Evolutionary conservation across 2,888 invertebrate genomes (phyloP), one percentile per base, ranked within the genome.

Genomic region (Yponomeuta evonymella): DNA sequence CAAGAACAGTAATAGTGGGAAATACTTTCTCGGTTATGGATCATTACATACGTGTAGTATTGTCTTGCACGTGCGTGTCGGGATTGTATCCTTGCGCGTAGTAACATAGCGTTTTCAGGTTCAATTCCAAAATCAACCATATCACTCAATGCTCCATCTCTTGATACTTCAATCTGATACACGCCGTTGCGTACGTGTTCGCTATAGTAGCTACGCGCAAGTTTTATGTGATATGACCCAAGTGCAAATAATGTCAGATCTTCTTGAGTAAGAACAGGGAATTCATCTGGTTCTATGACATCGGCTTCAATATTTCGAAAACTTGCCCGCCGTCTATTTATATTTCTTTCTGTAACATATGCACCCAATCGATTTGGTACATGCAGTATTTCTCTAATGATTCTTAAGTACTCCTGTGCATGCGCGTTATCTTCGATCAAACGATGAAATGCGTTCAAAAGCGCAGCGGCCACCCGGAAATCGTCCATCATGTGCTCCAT

Each of bases 151-250:
- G 48, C 36, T 30, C 48, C 48, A 23, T 63, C 48, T 23, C 69
- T 15, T 23, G 48, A 67, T 11, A 71, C 48, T 67, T 71, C 72
- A 67, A 72, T 67, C 36, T 48, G 12, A 63, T 70, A 72, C 8
- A 69, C 70, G 29, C 71, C 71, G n/a, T 64, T 70, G 5, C 70
- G 72, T n/a, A 73, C 67, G 67, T 74, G 75, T 67, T 75, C 74
- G 30, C 72, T 70, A 68, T 73, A 75, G 43, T 75, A 75, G 8
- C 73, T 72, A 51, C 72, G 62, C 2, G 73, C 73, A n/a, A 71
- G 33, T 68, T 70, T 74, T 51, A 75, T 23, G 66, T 74, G 74
- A 43, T 74, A 74, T 15, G 73, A 71, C 1, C 74, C 75, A 33
- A 74, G 63, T n/a, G 72, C 64, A 62, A 73, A 68, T 15, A 74